Conservation (phyloP, 2,888 invertebrate genomes). For the Meghimatium bilineatum region DNA sequence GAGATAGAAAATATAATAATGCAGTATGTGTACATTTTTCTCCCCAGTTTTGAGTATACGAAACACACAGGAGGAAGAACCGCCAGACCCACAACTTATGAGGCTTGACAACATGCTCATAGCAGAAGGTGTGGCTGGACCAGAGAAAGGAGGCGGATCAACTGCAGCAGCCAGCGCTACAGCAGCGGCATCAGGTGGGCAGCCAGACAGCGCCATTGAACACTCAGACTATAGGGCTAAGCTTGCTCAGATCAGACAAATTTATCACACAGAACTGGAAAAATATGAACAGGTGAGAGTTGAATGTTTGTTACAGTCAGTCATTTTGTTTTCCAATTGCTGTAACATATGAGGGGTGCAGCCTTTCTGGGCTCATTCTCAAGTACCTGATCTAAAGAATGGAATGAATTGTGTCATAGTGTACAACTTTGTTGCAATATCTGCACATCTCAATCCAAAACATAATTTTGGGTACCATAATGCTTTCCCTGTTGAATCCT, state of each 20-base stretch:
- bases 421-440: no score
- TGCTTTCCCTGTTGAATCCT: no score
- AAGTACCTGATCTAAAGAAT: no score
- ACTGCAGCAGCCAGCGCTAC: constrained; percentile 75
- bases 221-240: constrained; percentile 99
- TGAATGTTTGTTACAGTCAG: no score
- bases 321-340: no score
- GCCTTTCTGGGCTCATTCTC: no score
- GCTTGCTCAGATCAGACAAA: constrained; percentile 97
- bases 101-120: constrained; percentile 97
- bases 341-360: no score
- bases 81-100: constrained; percentile 98
- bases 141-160: constrained; percentile 76
- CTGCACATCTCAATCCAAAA: no score
- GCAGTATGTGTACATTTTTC: no score
- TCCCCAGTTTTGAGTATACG: constrained; percentile 90
- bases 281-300: constrained; percentile 96
- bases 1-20: no score
- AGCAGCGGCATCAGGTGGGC: constrained; percentile 74
- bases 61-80: constrained; percentile 98
- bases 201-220: constrained; percentile 90
- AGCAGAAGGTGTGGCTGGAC: constrained; percentile 87
- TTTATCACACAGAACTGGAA: constrained; percentile 98
- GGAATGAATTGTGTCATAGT: no score
- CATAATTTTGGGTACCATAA: no score